A percentile compares a stretch with the other conserved stretches of the same genome.
These are phyloP conservation scores for Macropodus opercularis DNA, from an alignment of 2,797 vertebrate species.

Conservation along the genomic window DNA sequence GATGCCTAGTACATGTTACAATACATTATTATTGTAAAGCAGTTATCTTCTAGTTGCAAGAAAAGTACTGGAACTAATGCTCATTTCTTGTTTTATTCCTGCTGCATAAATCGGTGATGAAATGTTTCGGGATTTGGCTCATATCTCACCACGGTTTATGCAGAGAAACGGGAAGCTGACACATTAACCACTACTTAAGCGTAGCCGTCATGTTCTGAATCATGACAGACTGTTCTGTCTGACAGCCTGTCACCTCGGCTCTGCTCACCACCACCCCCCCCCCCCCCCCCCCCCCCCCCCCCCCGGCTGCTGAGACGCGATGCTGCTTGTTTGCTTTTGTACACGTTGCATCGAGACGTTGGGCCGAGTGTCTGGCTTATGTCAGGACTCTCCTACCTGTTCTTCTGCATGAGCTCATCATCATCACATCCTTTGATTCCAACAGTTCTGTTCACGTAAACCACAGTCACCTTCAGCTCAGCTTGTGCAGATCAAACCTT, in stretches of 20 bases:
- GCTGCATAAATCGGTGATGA: too few relatives aligned
- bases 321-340: slow-evolving; percentile 6
- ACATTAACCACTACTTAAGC: too few relatives aligned
- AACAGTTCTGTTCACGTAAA: neutral
- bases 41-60: too few relatives aligned
- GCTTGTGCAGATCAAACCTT: neutral
- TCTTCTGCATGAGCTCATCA: slow-evolving; percentile 57
- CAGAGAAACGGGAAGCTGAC: too few relatives aligned
- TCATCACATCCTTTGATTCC: slow-evolving; percentile 7
- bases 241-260: neutral
- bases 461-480: slow-evolving; percentile 37
- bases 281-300: neutral
- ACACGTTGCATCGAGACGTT: slow-evolving; percentile 7
- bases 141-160: too few relatives aligned
- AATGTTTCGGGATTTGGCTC: too few relatives aligned
- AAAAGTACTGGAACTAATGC: too few relatives aligned
- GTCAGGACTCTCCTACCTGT: neutral
- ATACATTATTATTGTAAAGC: too few relatives aligned
- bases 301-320: slow-evolving; percentile 12
- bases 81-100: too few relatives aligned
- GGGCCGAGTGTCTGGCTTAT: slow-evolving; percentile 13
- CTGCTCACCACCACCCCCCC: neutral
- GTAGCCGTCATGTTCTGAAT: too few relatives aligned
- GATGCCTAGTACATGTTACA: neutral
- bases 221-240: neutral